A percentile compares a stretch with the other conserved stretches of the same genome.
These are phyloP conservation scores for Hydrolagus colliei DNA, from an alignment of 2,797 vertebrate genomes.

Conservation along the genomic window DNA sequence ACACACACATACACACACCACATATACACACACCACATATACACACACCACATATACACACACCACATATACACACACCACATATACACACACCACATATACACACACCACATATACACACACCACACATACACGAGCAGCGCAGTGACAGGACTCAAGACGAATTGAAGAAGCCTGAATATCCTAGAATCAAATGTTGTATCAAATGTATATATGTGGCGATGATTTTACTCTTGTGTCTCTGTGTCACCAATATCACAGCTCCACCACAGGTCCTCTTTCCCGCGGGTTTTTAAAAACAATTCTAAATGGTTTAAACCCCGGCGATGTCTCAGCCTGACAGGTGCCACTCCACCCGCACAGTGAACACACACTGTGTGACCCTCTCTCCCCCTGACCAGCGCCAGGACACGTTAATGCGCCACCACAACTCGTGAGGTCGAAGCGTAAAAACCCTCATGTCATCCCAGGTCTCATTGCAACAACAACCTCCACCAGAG, in stretches of 20 bases:
- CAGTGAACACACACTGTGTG: no score
- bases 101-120: no score
- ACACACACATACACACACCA: no score
- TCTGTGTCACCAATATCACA: not conserved
- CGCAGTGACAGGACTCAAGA: not conserved
- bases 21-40: no score
- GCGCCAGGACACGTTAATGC: not conserved
- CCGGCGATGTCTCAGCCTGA: not conserved
- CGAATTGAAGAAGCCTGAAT: not conserved
- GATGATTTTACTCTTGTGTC: not conserved
- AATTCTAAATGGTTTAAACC: not conserved
- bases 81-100: no score
- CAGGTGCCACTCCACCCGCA: not conserved
- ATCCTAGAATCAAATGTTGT: not conserved
- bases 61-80: no score
- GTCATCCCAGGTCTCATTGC: constrained; percentile 44
- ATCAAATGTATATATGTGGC: not conserved
- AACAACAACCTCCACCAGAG: constrained; percentile 54
- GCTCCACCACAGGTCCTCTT: no score
- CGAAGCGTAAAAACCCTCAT: constrained; percentile 40
- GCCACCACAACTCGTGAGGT: constrained; percentile 54
- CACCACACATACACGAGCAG: no score
- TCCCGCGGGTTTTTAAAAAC: not conserved
- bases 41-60: no score
- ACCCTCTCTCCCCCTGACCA: not conserved